Base-by-base conservation (phyloP, 2,888 invertebrate species). In the Galeruca laticollis region DNA sequence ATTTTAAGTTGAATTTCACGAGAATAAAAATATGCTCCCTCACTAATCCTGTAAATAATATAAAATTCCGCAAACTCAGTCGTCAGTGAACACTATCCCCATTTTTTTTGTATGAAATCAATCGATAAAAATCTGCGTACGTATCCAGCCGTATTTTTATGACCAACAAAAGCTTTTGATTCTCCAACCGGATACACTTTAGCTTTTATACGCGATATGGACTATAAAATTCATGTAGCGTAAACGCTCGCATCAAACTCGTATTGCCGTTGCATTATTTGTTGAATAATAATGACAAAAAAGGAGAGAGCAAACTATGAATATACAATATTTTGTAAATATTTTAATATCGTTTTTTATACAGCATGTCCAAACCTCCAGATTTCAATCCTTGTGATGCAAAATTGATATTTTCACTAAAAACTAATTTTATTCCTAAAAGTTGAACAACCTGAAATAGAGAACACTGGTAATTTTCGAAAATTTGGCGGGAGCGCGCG, bases 51-150 rank as follows among this genome's bases (percentile, higher is more conserved):
- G 26, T 26, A 26, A 26, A 26, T 26, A 26, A 26, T 26, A 6
- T 6, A 26, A 26, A 26, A 0, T 15, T 47, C 47, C n/a, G 9
- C 9, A 63, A 40, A 11, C 15, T 54, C 63, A 21, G 49, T 60
- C 15, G 31, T 49, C 60, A 18, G 54, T 31, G n/a, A 15, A 54
- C 21, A 51, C 21, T 11, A 13, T n/a, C 21, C 56, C n/a, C n/a
- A n/a, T 37, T 43, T 49, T 64, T 64, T 65, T 49, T 57, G 49
- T 65, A 57, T 20, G 31, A 57, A 65, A 57, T 47, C 47, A 57
- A 65, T 65, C 65, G 65, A 65, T 57, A n/a, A 15, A 21, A 65
- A 65, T 65, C 49, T 65, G 65, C 65, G 49, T 65, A 65, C 49
- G 65, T 65, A 65, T 65, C 56, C 65, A 57, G 11, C 47, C 13